Evolutionary conservation across 2,113 vertebrate genomes (phyloP).

Genomic region (Tragelaphus imberbis): DNA sequence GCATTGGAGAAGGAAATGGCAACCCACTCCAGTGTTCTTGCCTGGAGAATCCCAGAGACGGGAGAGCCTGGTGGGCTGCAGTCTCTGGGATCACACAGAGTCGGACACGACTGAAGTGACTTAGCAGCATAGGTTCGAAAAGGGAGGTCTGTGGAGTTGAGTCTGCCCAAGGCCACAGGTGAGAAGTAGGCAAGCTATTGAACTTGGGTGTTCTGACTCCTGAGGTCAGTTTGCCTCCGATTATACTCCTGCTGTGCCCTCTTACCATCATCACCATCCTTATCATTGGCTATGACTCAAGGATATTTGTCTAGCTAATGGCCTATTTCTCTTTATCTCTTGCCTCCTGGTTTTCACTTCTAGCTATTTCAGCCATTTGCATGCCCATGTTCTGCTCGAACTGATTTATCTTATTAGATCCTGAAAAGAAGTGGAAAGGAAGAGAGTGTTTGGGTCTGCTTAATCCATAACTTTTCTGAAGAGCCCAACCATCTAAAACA

Average conservation of each 20-base stretch:
- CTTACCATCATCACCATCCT: neutral
- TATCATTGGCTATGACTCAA: neutral
- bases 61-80: no score
- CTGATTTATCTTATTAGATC: neutral
- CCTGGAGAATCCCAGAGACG: no score
- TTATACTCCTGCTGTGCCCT: neutral
- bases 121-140: neutral
- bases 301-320: neutral
- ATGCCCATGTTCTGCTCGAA: neutral
- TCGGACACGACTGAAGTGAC: no score
- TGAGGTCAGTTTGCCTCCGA: accelerated
- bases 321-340: neutral
- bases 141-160: neutral
- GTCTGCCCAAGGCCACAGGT: neutral
- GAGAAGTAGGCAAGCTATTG: neutral
- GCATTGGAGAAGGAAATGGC: no score
- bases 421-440: neutral
- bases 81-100: no score
- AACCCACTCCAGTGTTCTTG: no score
- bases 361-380: neutral
- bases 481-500: neutral
- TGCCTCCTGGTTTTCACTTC: neutral
- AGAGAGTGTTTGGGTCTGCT: neutral
- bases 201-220: neutral
- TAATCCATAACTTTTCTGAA: neutral